phyloP scores from a whole-genome alignment of 2,113 vertebrate species.

The Rhinichthys klamathensis region DNA sequence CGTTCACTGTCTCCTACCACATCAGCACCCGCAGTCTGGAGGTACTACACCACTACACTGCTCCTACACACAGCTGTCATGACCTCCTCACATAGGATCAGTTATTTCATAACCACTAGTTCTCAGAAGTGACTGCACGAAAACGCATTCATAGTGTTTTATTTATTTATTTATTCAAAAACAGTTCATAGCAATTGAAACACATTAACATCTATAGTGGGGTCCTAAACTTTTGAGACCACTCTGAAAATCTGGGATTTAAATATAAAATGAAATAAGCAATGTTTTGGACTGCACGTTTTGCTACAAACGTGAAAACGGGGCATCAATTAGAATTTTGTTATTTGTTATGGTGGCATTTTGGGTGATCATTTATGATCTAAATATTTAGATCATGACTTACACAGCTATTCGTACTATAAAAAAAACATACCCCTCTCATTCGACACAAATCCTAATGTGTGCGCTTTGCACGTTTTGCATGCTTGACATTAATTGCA shows the following conservation, averaged over 20 bases:
- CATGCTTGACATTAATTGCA: neutral
- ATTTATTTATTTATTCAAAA: no score
- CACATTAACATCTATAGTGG: neutral
- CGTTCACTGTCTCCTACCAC: conserved; percentile 81
- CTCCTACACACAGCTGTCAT: neutral
- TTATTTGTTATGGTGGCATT: neutral
- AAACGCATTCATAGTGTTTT: no score
- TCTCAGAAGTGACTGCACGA: neutral
- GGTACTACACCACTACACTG: conserved; percentile 76
- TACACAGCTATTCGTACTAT: neutral
- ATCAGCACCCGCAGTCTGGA: conserved; percentile 85
- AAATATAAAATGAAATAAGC: neutral
- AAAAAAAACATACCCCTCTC: neutral
- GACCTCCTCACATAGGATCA: neutral
- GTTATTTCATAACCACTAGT: neutral
- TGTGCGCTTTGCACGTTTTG: neutral
- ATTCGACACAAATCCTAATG: neutral
- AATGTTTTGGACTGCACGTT: neutral
- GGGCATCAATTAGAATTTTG: neutral
- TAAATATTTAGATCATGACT: neutral
- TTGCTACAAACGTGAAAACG: neutral
- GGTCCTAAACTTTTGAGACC: neutral
- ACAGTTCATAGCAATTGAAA: neutral
- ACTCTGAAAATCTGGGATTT: no score
- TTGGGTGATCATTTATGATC: neutral